These are phyloP conservation scores for Aurelia aurita DNA, from an alignment of 30 jellyfish, hydroid and myxozoan species.

Conservation along the genomic window DNA sequence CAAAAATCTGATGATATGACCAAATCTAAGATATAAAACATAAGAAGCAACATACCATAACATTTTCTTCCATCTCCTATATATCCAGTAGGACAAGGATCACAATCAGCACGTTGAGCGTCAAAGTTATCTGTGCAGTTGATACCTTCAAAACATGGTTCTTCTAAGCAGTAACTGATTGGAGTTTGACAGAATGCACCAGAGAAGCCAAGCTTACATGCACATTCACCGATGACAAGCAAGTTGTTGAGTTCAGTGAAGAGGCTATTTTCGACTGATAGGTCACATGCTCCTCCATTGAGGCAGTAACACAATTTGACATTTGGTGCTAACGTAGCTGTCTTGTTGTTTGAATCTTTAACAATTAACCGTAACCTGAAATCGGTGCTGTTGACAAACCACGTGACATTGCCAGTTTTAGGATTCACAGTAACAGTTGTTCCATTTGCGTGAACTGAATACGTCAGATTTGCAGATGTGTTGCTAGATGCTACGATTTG, in stretches of 20 bases:
- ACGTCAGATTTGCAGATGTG: conserved; percentile 23
- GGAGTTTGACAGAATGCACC: conserved; percentile 61
- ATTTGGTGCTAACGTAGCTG: conserved; percentile 53
- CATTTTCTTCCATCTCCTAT: conserved; percentile 82
- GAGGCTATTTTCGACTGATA: conserved; percentile 1
- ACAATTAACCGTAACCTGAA: conserved; percentile 23
- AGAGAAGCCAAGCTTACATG: conserved; percentile 55
- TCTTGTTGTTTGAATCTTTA: conserved; percentile 17
- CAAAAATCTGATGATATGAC: too few relatives aligned
- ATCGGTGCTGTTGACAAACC: conserved; percentile 58
- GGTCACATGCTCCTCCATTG: conserved; percentile 69
- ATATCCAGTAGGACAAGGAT: conserved; percentile 64
- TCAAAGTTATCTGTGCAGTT: conserved; percentile 54
- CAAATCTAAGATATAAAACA: too few relatives aligned
- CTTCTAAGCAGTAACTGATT: conserved; percentile 37
- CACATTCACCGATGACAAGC: conserved; percentile 30
- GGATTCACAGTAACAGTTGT: conserved; percentile 52
- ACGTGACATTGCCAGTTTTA: conserved; percentile 37
- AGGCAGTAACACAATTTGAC: conserved; percentile 64
- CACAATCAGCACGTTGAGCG: conserved; percentile 42
- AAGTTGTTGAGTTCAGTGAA: conserved; percentile 20
- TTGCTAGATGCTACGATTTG: conserved; percentile 38
- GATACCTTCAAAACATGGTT: conserved; percentile 69
- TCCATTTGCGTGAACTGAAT: conserved; percentile 45
- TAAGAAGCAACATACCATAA: conserved; percentile 35